Base-by-base conservation (phyloP, 2,797 vertebrate species). In the Megaceryle alcyon region DNA sequence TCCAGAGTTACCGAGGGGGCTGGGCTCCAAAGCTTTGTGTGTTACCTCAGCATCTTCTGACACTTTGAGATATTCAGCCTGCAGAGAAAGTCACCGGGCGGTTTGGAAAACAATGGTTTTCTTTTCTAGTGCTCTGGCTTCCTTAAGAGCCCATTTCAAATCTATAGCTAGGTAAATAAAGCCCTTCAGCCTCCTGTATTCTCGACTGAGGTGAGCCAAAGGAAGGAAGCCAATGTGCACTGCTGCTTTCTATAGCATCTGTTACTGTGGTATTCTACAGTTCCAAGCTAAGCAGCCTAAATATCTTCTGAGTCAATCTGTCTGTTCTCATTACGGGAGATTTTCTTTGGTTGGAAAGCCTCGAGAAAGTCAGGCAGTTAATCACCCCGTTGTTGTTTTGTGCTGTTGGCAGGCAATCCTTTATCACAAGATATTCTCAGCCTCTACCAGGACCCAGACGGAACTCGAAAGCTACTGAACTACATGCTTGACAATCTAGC, bases 401-500 rank as follows among this genome's bases (percentile, higher is more conserved):
- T 97, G 43, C 95, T 82, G 73, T 95, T 88, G 97, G 77, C 97
- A 99, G 99, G 99, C 98, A 99, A 99, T 98, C 99, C 99, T 98
- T 98, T 99, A 98, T 99, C 99, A 96, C 99, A 99, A 96, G 99
- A 99, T 98, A 99, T 99, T 98, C 98, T 99, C 96, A 99, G 99
- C 95, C 98, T 99, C 94, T 99, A 99, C 98, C 99, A 99, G 98
- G 99, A 99, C 97, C 98, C 99, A 61, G 99, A 99, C 28, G 99
- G 99, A 98, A 99, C 99, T 96, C 98, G 99, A 95, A 99, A 99
- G 98, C 99, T 99, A 98, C 98, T 99, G 98, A 99, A 99, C 98
- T 99, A 99, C 98, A 99, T 99, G 99, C 99, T 99, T 92, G 99
- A 99, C 98, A 99, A 99, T 99, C 99, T 99, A 96, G 99, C 99